Base-by-base conservation (phyloP, 2,797 vertebrate genomes). In the Leontocebus nigricollis region DNA sequence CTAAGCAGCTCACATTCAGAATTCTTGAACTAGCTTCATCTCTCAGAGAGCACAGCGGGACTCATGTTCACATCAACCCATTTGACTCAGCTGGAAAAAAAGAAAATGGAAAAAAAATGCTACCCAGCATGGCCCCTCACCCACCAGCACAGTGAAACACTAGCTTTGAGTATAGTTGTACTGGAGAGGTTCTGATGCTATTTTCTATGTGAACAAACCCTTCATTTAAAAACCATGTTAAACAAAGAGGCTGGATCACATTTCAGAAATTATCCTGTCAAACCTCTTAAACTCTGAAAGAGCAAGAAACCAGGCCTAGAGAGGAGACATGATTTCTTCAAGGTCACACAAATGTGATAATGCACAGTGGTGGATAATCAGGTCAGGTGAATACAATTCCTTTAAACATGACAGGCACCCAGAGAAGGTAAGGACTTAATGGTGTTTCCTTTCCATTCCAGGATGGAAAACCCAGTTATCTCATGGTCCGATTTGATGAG, bases 81-180 rank as follows among this genome's bases (percentile, higher is more conserved):
- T 39, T 46, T 5, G 7, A 27, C 70, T 79, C 70, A 46, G 52
- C 55, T 61, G 27, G 41, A 27, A 72, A 59, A 79, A 48, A 59
- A 44, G 0, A 82, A 59, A 82, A 83, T 11, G 4, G 24, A 48
- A 46, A 39, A 20, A 2, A 39, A 50, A 1, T 81, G 44, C 13
- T 27, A 83, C 19, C 14, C 2, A 4, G 1, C 2, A 2, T 7
- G 19, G 4, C 27, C 20, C 2, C 39, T 48, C 20, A 8, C 13
- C 30, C 3, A 7, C 61, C 55, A 14, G 30, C 30, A 14, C 1
- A 27, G 26, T 2, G 44, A 52, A 73, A 30, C 1, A 1, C 12
- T 36, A 20, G 26, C 39, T 39, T 46, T 7, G 10, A 39, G 39
- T 52, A 26, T 59, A 44, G 17, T 39, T 19, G 0, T 44, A 26